Base-by-base conservation (phyloP, 2,797 vertebrate genomes). In the Limnodromus scolopaceus region DNA sequence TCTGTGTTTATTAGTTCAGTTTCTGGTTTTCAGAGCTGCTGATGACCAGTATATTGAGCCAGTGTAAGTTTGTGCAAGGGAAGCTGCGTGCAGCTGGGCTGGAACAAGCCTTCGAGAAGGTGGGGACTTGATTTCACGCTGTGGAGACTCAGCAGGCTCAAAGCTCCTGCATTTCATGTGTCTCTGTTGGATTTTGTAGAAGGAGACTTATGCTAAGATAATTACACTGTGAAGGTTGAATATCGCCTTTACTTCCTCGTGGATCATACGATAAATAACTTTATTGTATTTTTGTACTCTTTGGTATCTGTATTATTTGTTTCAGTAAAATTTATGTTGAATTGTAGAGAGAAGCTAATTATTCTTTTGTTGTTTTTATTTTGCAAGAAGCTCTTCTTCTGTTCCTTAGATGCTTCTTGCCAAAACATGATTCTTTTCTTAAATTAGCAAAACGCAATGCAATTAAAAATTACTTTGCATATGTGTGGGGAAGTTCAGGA, bases 401-500 rank as follows among this genome's bases (percentile, higher is more conserved):
- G 74, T 93, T 94, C 61, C 41, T 49, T 84, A 48, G 16, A 48
- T 58, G 70, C 32, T 89, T 92, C 87, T 92, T 90, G 83, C 86
- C 64, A 55, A 92, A 57, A 28, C 46, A 32, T 63, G 78, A 61
- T 79, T 89, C 24, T 94, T 75, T 60, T 68, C 82, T 93, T 89
- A 84, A 87, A 91, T 86, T 94, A 92, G 70, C 39, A 83, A 84
- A 83, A 87, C 16, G 16, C 64, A 83, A 20, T 75, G 71, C 82
- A 81, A 65, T 96, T 96, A 70, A 87, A 54, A 91, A 69, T 34
- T 87, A 43, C 28, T 88, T 84, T 66, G 39, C 66, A 34, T 85
- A 57, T 78, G 86, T 91, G 14, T 45, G 61, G 54, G 61, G 79
- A 92, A 89, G 87, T 77, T 93, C 68, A 87, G 80, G 53, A 96